These are phyloP conservation scores for Spialia ferax DNA, from an alignment of 2,888 invertebrate genomes.

Conservation along the genomic window DNA sequence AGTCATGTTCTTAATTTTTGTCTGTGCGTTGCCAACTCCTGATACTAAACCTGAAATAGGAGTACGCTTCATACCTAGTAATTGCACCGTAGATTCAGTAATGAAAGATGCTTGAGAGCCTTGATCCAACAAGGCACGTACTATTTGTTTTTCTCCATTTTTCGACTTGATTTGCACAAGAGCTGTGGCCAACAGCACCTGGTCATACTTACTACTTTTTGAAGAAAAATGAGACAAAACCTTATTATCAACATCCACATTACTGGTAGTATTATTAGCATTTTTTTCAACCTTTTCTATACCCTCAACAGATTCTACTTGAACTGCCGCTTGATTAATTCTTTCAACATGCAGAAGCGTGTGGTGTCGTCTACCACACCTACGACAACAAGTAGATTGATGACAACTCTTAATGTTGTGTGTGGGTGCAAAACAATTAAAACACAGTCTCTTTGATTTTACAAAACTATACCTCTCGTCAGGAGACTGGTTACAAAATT, in stretches of 20 bases:
- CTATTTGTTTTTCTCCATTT: constrained; percentile 5
- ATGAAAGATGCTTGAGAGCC: background rate
- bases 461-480: background rate
- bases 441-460: background rate
- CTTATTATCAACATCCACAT: no score
- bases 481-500: background rate
- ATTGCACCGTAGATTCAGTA: constrained; percentile 32
- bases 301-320: no score
- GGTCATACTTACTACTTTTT: no score
- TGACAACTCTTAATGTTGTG: background rate
- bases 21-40: constrained; percentile 33
- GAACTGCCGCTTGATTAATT: background rate
- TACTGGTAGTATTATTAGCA: background rate
- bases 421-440: background rate
- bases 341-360: background rate
- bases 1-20: background rate
- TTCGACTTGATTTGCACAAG: no score
- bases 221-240: no score
- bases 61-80: constrained; percentile 20
- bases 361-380: background rate
- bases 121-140: background rate
- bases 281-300: no score
- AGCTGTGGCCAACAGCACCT: no score
- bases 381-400: background rate
- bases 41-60: constrained; percentile 23